Evolutionary conservation across 2,888 invertebrate species (phyloP), one percentile per base, ranked within the genome.

Genomic region (Drosophila tanythrix): DNA sequence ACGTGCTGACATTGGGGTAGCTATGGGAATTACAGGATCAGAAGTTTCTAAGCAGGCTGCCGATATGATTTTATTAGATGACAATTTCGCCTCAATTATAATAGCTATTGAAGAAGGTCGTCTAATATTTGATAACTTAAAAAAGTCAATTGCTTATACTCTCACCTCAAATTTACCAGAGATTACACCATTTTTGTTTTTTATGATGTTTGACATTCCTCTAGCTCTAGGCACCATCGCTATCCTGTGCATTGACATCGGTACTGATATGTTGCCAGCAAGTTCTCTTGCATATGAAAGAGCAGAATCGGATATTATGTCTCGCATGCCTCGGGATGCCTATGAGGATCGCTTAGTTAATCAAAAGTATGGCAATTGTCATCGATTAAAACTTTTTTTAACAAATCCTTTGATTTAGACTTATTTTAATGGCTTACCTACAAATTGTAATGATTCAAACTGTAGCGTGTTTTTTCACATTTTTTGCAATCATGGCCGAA

Each of bases 1-100:
- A 94, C 97, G 97, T 93, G 97, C 98, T 51, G 97, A 98, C 93
- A 97, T 98, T 92, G 97, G 97, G 91, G 97, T 98, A 76, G 97
- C 98, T 81, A 98, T 98, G 98, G 98, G 98, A 92, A 98, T 98
- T 86, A 96, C 97, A 76, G 98, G 98, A 61, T 97, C 97, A 33
- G 98, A 98, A 93, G 98, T 98, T 33, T 98, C 97, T 61, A 98
- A 98, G 92, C 99, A 95, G 95, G 99, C 99, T 53, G 99, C 99
- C 81, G 99, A 99, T 95, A 99, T 99, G 99, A 99, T 99, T 92
- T 95, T 99, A 83, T 95, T 99, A 73, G 99, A 99, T 93, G 99
- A 99, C 94, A 99, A 99, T 94, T 99, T 99, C 94, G 98, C 99
- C 25, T 99, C 99, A 52, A 99, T 99, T 94, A 99, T 99, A 35